Evolutionary conservation across 2,113 vertebrate species (phyloP).

Genomic region (Lethenteron reissneri): DNA sequence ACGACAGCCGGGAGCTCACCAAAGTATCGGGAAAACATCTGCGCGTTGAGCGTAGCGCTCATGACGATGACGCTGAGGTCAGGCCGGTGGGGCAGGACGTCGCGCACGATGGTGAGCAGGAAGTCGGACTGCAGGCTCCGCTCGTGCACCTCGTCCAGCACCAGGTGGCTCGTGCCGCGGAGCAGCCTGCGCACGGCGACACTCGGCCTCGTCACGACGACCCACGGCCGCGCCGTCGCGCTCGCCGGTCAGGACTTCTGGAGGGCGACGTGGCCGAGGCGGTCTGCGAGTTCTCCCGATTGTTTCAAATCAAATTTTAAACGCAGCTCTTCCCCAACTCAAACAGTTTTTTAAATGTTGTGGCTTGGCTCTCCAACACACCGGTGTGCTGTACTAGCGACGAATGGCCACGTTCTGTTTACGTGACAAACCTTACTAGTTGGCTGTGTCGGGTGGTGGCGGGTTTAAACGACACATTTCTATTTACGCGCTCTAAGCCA

Average conservation of each 20-base stretch:
- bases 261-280: no score
- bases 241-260: no score
- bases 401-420: no score
- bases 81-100: conserved; percentile 36
- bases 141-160: conserved; percentile 90
- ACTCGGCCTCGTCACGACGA: no score
- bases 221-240: no score
- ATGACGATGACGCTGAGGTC: conserved; percentile 76
- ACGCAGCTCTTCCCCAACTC: conserved; percentile 12
- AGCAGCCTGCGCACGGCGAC: conserved; percentile 14
- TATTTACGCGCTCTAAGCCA: no score
- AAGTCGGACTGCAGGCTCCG: conserved; percentile 87
- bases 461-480: no score
- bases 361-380: no score
- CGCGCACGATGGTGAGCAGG: conserved; percentile 63
- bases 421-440: no score
- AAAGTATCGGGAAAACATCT: conserved; percentile 89
- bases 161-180: conserved; percentile 60
- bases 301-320: conserved; percentile 6
- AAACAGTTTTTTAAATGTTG: no score
- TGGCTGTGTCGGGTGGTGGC: no score
- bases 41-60: conserved; percentile 86
- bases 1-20: conserved; percentile 23
- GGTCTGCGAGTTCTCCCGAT: background rate
- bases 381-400: no score